These are phyloP conservation scores for Caranx melampygus DNA, from an alignment of 2,113 vertebrate species.

Conservation along the genomic window DNA sequence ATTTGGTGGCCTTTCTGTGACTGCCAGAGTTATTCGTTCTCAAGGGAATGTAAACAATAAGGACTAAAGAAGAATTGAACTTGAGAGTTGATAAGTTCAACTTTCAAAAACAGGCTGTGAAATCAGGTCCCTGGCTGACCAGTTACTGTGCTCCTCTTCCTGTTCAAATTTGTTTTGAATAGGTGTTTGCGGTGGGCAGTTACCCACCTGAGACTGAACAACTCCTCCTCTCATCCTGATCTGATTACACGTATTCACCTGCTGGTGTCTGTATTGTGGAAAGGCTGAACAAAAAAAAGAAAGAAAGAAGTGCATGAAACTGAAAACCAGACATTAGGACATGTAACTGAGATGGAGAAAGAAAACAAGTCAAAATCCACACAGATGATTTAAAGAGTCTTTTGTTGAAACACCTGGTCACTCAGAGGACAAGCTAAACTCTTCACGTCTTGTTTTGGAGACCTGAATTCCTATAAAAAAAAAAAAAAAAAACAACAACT, in stretches of 20 bases:
- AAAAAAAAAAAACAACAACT: background rate
- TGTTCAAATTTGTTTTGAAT: constrained; percentile 2
- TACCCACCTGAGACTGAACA: constrained; percentile 20
- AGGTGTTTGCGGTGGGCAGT: background rate
- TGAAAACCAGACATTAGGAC: constrained; percentile 46
- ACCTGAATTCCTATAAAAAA: background rate
- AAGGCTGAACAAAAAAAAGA: constrained; percentile 12
- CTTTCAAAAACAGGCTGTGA: constrained; percentile 10
- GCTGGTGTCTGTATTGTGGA: background rate
- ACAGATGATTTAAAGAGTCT: background rate
- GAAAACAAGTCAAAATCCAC: constrained; percentile 22
- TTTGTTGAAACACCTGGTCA: constrained; percentile 26
- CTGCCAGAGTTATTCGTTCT: background rate
- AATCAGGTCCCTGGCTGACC: background rate
- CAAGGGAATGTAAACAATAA: background rate
- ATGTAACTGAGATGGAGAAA: constrained; percentile 18
- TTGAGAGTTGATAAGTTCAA: constrained; percentile 7
- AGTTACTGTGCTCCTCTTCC: background rate
- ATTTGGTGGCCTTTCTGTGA: background rate
- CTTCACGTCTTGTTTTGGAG: background rate
- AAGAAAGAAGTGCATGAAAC: constrained; percentile 55
- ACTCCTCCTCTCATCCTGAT: constrained; percentile 23
- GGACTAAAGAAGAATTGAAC: background rate
- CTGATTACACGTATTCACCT: constrained; percentile 54
- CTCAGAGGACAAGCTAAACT: constrained; percentile 5